Conservation (phyloP, 2,888 invertebrate genomes). For the Callimorpha dominula region DNA sequence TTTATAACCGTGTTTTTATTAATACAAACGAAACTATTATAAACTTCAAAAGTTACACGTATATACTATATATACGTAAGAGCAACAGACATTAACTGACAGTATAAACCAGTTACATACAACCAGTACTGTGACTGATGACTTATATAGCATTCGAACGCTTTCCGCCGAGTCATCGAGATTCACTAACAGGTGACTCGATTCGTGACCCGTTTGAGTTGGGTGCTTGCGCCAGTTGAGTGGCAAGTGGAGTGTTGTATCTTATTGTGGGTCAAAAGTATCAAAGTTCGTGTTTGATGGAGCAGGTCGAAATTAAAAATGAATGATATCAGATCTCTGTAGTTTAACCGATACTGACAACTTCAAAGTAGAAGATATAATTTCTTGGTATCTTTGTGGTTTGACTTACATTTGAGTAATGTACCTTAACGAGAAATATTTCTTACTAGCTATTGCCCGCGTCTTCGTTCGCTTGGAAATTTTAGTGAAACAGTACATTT, state of each 20-base stretch:
- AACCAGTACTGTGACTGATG: constrained; percentile 46
- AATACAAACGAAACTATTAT: too few relatives aligned
- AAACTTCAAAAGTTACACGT: neutral
- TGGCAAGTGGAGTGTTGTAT: constrained; percentile 30
- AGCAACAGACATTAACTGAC: constrained; percentile 25
- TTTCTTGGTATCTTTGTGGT: constrained; percentile 4
- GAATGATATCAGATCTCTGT: constrained; percentile 1
- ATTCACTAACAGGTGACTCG: constrained; percentile 63
- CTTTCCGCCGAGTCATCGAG: constrained; percentile 66
- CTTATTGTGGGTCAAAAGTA: constrained; percentile 7
- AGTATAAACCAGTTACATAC: constrained; percentile 48
- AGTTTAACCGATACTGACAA: neutral
- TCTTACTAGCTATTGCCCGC: too few relatives aligned
- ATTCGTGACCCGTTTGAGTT: constrained; percentile 54
- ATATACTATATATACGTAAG: neutral
- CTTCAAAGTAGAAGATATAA: neutral
- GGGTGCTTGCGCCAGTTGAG: constrained; percentile 46
- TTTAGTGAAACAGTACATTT: too few relatives aligned
- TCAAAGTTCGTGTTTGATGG: constrained; percentile 3
- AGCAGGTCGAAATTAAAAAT: constrained; percentile 6
- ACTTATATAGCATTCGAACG: constrained; percentile 59
- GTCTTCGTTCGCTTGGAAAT: too few relatives aligned
- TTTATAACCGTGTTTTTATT: too few relatives aligned
- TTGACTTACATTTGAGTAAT: neutral
- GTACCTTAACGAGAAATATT: neutral